A percentile compares a stretch with the other conserved stretches of the same genome.
Evolutionary conservation across 2,113 vertebrate genomes (phyloP).

Genomic region (Sphaerodactylus townsendi): DNA sequence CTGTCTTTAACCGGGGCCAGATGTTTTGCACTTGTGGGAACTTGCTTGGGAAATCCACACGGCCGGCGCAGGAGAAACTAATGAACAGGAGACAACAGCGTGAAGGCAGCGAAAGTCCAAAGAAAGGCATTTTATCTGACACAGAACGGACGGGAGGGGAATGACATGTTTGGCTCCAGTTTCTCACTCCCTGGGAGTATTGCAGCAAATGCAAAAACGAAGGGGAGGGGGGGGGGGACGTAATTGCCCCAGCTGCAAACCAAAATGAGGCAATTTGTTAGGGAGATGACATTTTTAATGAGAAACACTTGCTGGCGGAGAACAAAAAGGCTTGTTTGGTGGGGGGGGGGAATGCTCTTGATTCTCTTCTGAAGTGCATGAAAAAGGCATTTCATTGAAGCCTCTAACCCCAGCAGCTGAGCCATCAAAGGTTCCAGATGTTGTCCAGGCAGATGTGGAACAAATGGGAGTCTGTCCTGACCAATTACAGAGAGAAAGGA

Average conservation of each 20-base stretch:
- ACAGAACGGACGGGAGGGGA: slow-evolving; percentile 35
- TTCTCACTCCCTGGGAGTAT: slow-evolving; percentile 67
- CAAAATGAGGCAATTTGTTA: slow-evolving; percentile 85
- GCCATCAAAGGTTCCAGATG: slow-evolving; percentile 89
- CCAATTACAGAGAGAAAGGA: slow-evolving; percentile 60
- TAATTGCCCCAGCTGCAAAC: slow-evolving; percentile 82
- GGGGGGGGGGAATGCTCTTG: slow-evolving; percentile 69
- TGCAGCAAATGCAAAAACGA: slow-evolving; percentile 64
- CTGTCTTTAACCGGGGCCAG: slow-evolving; percentile 3
- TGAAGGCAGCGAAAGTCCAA: slow-evolving; percentile 35
- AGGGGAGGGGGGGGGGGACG: slow-evolving; percentile 40
- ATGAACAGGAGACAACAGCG: not conserved
- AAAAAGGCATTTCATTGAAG: slow-evolving; percentile 85
- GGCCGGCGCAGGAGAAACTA: not conserved
- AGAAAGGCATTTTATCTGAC: not conserved
- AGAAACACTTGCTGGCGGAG: slow-evolving; percentile 87
- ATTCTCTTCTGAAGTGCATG: slow-evolving; percentile 86
- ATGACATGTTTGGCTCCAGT: slow-evolving; percentile 32
- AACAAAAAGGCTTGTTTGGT: slow-evolving; percentile 81
- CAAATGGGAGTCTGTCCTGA: slow-evolving; percentile 78
- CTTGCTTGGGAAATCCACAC: slow-evolving; percentile 6
- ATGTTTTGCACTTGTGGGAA: slow-evolving; percentile 13
- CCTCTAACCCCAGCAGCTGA: slow-evolving; percentile 78
- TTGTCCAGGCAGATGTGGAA: slow-evolving; percentile 83
- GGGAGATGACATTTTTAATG: slow-evolving; percentile 89